Percentiles rank a stretch among this genome's conserved stretches.
phyloP scores from a whole-genome alignment of 2,797 vertebrate species.

The Lycodopsis pacificus region DNA sequence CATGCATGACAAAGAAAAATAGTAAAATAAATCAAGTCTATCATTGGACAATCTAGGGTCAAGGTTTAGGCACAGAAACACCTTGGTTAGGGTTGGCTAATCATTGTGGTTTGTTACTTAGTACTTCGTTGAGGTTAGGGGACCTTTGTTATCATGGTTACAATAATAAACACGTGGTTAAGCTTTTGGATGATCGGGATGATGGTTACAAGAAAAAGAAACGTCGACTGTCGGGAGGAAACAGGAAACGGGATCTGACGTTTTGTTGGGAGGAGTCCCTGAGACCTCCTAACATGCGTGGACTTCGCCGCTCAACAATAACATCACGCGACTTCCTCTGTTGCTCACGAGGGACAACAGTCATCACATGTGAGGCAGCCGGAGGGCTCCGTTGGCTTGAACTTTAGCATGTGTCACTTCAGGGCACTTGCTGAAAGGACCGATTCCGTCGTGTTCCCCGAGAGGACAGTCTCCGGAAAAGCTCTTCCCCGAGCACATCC shows the following conservation, averaged over 20 bases:
- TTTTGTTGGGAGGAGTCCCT: neutral
- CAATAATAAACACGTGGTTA: neutral
- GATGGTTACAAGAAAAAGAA: neutral
- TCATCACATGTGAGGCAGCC: neutral
- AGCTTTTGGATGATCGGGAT: neutral
- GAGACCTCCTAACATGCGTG: neutral
- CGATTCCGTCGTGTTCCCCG: slow-evolving; percentile 15
- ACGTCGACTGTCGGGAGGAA: neutral
- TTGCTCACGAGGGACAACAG: neutral
- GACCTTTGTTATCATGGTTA: neutral
- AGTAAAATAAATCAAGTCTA: neutral
- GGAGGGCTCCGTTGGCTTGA: neutral
- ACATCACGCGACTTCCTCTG: neutral
- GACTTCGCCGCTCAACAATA: neutral
- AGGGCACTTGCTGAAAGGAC: neutral
- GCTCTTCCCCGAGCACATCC: slow-evolving; percentile 4
- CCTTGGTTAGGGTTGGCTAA: neutral
- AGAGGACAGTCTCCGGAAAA: neutral
- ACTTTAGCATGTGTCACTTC: slow-evolving; percentile 13
- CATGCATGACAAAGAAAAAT: neutral
- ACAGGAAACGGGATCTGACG: neutral
- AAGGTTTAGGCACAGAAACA: neutral
- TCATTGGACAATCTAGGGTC: neutral
- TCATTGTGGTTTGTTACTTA: neutral
- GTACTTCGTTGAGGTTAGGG: neutral